Evolutionary conservation across 1,140 invertebrate genomes (phyloP), one percentile per base, ranked within the genome.

Genomic region (Lysiphlebus fabarum): DNA sequence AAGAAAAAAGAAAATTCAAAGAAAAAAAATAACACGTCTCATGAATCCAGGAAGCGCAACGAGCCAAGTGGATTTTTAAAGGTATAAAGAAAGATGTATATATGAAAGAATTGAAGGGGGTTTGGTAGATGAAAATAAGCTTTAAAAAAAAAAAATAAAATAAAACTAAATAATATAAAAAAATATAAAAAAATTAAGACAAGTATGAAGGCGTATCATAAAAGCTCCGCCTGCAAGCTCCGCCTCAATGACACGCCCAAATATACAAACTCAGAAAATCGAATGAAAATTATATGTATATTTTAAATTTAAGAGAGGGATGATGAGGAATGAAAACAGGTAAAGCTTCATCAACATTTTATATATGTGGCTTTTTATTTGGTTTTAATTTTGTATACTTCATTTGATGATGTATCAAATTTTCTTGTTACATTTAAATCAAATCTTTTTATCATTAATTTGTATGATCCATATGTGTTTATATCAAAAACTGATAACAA

Each of bases 221-320:
- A 68, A 75, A 71, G 75, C 74, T 75, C 77, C 77, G 75, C 76
- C 77, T 70, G 75, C 69, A 77, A 77, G 75, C 75, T 75, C 59
- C 62, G 62, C 65, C 65, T 59, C 64, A 51, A 12, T 48, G 70
- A 66, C 71, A 73, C 71, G 71, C 71, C 71, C 67, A 59, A 36
- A 37, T 43, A 50, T 51, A 54, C 49, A 26, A 26, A 4, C 17
- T 4, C 17, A 26, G 17, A 26, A 26, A 26, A 26, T 26, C 17
- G 17, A 26, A 26, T 26, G 17, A 26, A 26, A 26, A 26, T 26
- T 26, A 26, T 26, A 26, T n/a, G n/a, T 26, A 26, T 26, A 26
- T 26, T 26, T 26, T 17, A 1, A 17, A 3, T 56, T 11, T 37
- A 33, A 12, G 45, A 49, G 47, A 48, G 59, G 61, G 56, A 43